A percentile compares a stretch with the other conserved stretches of the same genome.
These are phyloP conservation scores for Lathamus discolor DNA, from an alignment of 2,113 vertebrate species.

Conservation along the genomic window DNA sequence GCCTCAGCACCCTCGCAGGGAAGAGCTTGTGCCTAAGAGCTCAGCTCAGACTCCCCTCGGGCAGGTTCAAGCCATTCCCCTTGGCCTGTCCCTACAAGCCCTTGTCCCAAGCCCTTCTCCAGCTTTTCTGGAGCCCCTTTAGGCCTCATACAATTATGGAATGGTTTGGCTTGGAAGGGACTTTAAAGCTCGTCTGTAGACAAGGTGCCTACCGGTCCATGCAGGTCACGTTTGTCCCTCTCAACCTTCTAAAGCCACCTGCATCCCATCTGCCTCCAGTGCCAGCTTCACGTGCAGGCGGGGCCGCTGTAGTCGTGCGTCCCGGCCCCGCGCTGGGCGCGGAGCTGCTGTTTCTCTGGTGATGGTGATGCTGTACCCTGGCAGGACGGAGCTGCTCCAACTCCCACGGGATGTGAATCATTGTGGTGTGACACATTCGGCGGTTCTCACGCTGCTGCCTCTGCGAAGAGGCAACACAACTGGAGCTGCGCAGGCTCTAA, in stretches of 20 bases:
- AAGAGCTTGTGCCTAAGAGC: too few relatives aligned
- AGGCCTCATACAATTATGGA: background rate
- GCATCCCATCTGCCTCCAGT: accelerated
- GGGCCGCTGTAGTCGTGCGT: background rate
- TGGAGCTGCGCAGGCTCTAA: slow-evolving; percentile 8
- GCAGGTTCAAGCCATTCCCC: background rate
- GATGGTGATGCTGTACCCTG: slow-evolving; percentile 38
- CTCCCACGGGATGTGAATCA: slow-evolving; percentile 76
- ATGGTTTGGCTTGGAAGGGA: background rate
- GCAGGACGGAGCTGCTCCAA: slow-evolving; percentile 58
- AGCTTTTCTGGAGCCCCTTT: background rate
- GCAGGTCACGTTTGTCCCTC: background rate
- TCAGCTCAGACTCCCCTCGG: too few relatives aligned
- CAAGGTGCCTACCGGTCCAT: background rate
- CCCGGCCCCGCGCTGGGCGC: background rate
- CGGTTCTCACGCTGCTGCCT: slow-evolving; percentile 61
- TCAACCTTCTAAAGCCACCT: background rate
- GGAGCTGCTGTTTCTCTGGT: slow-evolving; percentile 38
- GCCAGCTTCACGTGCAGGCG: background rate
- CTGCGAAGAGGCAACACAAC: slow-evolving; percentile 28
- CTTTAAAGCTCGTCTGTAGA: background rate
- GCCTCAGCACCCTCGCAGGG: too few relatives aligned
- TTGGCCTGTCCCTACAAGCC: background rate
- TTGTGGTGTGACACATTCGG: slow-evolving; percentile 56
- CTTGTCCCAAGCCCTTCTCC: background rate